Percentiles rank a stretch among this genome's conserved stretches.
Conservation (phyloP, 2,888 invertebrate species). For the Brachynemurus nebulosus region DNA sequence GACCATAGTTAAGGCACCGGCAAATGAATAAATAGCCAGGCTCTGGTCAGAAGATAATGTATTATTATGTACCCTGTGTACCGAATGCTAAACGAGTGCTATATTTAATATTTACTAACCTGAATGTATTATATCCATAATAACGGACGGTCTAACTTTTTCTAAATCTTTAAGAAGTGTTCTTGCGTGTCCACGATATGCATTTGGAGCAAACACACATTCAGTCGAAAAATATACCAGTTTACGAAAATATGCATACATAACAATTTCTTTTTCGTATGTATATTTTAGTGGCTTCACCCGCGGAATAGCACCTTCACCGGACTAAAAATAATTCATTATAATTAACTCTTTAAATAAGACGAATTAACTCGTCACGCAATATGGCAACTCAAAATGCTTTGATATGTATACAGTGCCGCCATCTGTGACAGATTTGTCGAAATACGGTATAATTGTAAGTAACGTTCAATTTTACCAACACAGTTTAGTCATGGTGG, state of each 20-base stretch:
- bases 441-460: too few relatives aligned
- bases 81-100: too few relatives aligned
- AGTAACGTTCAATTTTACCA: too few relatives aligned
- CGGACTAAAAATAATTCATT: conserved; percentile 30
- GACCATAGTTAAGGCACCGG: too few relatives aligned
- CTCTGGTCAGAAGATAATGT: too few relatives aligned
- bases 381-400: neutral
- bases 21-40: too few relatives aligned
- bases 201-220: conserved; percentile 96
- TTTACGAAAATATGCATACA: conserved; percentile 96
- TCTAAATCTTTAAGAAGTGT: conserved; percentile 89
- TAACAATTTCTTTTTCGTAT: conserved; percentile 98
- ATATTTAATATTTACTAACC: conserved; percentile 44
- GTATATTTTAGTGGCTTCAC: conserved; percentile 95
- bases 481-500: too few relatives aligned
- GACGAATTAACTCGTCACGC: neutral
- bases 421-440: too few relatives aligned
- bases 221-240: conserved; percentile 97
- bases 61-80: too few relatives aligned
- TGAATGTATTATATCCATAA: conserved; percentile 88
- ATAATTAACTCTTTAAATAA: conserved; percentile 7
- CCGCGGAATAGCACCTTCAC: conserved; percentile 72
- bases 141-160: conserved; percentile 77
- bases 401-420: too few relatives aligned
- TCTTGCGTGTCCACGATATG: conserved; percentile 86